These are phyloP conservation scores for Bombus waltoni DNA, from an alignment of 1,140 invertebrate genomes.

Conservation along the genomic window DNA sequence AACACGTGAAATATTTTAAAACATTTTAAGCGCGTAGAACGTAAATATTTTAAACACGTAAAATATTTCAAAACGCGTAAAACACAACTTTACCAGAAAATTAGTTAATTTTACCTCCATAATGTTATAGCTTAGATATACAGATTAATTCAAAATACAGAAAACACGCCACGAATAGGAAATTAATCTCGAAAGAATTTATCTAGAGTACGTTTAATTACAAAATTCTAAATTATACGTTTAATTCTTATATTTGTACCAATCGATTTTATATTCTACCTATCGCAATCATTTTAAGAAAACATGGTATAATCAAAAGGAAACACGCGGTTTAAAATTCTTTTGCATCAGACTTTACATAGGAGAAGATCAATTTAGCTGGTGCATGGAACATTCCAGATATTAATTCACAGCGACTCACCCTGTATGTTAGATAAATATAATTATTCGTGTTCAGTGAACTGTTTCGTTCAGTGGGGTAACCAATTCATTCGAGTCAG, in stretches of 20 bases:
- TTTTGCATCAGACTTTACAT: too few species aligned
- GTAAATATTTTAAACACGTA: background rate
- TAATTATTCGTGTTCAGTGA: constrained; percentile 36
- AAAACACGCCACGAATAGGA: background rate
- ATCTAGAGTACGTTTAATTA: background rate
- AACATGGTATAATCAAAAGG: too few species aligned
- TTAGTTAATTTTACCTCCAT: background rate
- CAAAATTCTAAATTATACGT: background rate
- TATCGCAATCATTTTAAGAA: background rate
- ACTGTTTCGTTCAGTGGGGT: constrained; percentile 19
- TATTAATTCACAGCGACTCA: background rate
- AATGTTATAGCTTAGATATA: too few species aligned
- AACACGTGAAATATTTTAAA: background rate
- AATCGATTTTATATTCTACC: too few species aligned
- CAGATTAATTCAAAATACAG: too few species aligned
- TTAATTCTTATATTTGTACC: background rate
- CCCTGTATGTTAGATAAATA: constrained; percentile 12
- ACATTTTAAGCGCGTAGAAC: background rate
- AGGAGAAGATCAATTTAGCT: background rate
- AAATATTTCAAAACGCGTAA: background rate
- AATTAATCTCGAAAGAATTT: background rate
- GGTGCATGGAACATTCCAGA: background rate
- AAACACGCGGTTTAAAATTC: background rate
- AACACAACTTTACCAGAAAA: background rate
- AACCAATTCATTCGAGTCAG: constrained; percentile 33